phyloP scores from a whole-genome alignment of 2,797 vertebrate genomes.

The Phrynocephalus forsythii region DNA sequence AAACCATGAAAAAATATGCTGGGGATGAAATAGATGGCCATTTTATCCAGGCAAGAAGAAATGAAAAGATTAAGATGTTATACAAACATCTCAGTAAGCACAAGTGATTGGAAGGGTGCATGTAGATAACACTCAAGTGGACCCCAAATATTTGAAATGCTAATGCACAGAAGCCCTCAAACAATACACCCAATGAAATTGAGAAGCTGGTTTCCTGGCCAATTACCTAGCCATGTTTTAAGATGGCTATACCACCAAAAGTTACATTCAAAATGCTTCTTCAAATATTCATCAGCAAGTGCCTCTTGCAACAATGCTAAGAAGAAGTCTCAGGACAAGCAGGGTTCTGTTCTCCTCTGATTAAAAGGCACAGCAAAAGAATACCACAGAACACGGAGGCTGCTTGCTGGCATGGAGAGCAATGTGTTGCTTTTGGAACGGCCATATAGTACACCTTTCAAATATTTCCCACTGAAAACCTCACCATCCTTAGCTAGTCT shows the following conservation, averaged over 20 bases:
- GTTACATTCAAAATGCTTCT: rapidly evolving
- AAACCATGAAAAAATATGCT: not conserved
- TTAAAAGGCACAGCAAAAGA: not conserved
- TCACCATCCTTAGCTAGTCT: not conserved
- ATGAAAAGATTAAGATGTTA: not conserved
- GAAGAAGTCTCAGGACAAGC: not conserved
- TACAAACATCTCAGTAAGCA: not conserved
- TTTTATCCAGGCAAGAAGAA: not conserved
- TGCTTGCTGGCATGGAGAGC: not conserved
- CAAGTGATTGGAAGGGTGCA: rapidly evolving
- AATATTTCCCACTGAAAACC: not conserved
- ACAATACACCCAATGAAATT: not conserved
- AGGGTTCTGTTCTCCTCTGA: not conserved
- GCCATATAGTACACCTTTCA: not conserved
- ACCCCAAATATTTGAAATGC: not conserved
- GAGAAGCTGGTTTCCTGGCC: not conserved
- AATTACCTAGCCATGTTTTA: not conserved
- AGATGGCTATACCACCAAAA: conserved; percentile 6
- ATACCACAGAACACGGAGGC: not conserved
- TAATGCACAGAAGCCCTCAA: rapidly evolving
- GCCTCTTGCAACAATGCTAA: not conserved
- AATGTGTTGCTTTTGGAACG: not conserved
- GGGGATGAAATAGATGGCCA: not conserved
- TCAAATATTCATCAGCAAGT: not conserved
- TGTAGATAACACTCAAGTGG: rapidly evolving